Evolutionary conservation across 2,113 vertebrate genomes (phyloP).

Genomic region (Salvelinus alpinus): DNA sequence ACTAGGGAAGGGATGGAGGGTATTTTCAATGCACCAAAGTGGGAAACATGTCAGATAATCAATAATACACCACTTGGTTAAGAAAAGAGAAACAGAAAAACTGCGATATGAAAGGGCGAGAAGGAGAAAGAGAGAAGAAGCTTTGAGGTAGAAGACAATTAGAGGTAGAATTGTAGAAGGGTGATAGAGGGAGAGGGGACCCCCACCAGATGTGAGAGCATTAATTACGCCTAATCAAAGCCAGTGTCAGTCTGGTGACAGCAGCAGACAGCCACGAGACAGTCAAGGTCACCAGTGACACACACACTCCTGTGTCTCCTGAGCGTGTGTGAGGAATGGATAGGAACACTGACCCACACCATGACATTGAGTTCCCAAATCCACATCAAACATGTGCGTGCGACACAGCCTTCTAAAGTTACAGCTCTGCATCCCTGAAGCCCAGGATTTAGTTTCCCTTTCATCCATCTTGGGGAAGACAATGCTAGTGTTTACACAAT

Average conservation of each 20-base stretch:
- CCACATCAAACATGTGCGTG: not conserved
- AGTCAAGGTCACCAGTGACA: constrained; percentile 66
- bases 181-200: constrained; percentile 12
- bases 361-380: constrained; percentile 42
- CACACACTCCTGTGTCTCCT: not conserved
- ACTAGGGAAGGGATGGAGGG: constrained; percentile 20
- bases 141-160: constrained; percentile 24
- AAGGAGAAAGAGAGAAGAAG: constrained; percentile 19
- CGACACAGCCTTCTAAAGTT: not conserved
- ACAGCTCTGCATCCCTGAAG: constrained; percentile 13
- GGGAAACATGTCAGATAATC: constrained; percentile 24
- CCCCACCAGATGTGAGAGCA: constrained; percentile 65
- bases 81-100: constrained; percentile 30
- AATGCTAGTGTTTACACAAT: constrained; percentile 24
- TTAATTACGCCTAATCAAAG: constrained; percentile 71
- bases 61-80: constrained; percentile 32
- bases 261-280: constrained; percentile 49
- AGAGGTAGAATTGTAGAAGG: not conserved
- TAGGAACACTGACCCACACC: constrained; percentile 37
- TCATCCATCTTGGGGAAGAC: constrained; percentile 31
- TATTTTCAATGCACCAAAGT: constrained; percentile 22
- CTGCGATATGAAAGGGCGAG: constrained; percentile 1
- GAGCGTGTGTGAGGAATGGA: no score
- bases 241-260: constrained; percentile 60
- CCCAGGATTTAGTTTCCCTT: constrained; percentile 20